Evolutionary conservation across 1,140 invertebrate genomes (phyloP).

Genomic region (Drosophila sechellia): DNA sequence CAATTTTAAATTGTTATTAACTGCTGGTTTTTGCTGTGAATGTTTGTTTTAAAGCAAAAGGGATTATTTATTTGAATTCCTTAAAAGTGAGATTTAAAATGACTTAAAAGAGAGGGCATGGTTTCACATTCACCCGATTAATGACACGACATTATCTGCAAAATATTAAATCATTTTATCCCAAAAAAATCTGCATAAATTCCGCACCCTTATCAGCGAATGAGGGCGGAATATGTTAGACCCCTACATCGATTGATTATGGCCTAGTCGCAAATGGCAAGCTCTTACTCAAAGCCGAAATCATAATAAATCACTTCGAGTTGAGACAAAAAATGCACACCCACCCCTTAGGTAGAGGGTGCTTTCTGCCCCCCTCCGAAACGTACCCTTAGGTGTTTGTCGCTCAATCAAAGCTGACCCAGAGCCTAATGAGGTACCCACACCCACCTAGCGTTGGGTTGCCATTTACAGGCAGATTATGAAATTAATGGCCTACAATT

Average conservation of each 20-base stretch:
- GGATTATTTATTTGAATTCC: neutral
- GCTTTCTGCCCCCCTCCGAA: neutral
- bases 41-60: neutral
- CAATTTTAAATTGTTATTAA: neutral
- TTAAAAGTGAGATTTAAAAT: neutral
- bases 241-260: conserved; percentile 34
- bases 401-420: conserved; percentile 55
- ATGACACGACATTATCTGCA: conserved; percentile 1
- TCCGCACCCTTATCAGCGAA: neutral
- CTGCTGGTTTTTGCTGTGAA: neutral
- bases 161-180: neutral
- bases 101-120: neutral
- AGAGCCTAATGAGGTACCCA: conserved; percentile 32
- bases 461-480: conserved; percentile 51
- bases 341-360: neutral
- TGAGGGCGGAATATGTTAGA: conserved; percentile 2
- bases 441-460: conserved; percentile 9
- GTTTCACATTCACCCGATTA: neutral
- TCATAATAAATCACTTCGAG: conserved; percentile 51
- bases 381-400: conserved; percentile 38
- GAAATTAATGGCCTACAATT: conserved; percentile 61
- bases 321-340: conserved; percentile 15
- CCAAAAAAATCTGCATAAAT: conserved; percentile 1
- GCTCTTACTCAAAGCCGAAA: conserved; percentile 28
- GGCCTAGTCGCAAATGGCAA: conserved; percentile 7